Conservation (phyloP, 2,113 vertebrate species). For the Ptilonorhynchus violaceus region DNA sequence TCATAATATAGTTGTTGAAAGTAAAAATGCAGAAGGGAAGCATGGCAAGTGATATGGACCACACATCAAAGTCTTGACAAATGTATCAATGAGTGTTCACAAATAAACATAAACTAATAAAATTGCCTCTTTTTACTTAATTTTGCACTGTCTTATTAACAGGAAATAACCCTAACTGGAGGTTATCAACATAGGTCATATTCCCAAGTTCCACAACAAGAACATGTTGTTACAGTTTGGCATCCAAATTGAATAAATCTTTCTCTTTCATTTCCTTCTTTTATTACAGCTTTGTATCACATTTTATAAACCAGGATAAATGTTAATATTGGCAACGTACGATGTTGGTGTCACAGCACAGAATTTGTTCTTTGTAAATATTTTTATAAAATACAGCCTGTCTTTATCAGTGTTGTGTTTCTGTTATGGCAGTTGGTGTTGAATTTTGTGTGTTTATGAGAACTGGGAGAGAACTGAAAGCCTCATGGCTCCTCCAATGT, state of each 20-base stretch:
- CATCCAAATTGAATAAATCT: constrained; percentile 41
- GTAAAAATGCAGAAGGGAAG: neutral
- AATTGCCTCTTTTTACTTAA: constrained; percentile 1
- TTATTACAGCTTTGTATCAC: neutral
- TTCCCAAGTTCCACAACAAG: constrained; percentile 36
- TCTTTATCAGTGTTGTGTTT: neutral
- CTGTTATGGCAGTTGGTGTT: neutral
- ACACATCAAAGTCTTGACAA: neutral
- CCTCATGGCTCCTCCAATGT: neutral
- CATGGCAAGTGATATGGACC: neutral
- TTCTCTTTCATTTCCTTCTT: constrained; percentile 29
- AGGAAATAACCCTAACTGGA: constrained; percentile 37
- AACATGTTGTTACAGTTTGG: constrained; percentile 49
- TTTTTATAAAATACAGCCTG: constrained; percentile 24
- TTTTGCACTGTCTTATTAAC: neutral
- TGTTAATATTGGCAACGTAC: constrained; percentile 42
- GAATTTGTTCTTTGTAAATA: constrained; percentile 26
- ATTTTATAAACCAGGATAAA: neutral
- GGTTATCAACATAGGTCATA: constrained; percentile 33
- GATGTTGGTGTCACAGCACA: neutral
- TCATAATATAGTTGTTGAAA: neutral
- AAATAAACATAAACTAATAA: neutral
- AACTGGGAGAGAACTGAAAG: neutral
- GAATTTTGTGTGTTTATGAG: neutral
- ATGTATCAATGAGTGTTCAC: neutral